A percentile compares a stretch with the other conserved stretches of the same genome.
Conservation (phyloP, 2,888 invertebrate species). For the Timema cristinae region DNA sequence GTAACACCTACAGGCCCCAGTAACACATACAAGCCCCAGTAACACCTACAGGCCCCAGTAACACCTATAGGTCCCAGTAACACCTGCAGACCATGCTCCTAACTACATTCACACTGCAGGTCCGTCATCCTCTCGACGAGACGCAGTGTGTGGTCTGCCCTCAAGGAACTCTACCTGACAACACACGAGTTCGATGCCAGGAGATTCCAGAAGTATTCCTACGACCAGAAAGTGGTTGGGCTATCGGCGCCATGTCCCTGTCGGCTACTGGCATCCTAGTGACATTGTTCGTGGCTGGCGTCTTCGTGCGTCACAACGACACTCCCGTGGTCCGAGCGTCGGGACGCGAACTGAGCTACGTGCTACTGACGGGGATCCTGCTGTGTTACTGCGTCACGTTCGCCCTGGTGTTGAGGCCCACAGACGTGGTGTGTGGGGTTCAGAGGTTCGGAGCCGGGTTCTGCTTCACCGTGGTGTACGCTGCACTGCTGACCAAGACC, state of each 20-base stretch:
- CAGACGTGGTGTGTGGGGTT: constrained; percentile 83
- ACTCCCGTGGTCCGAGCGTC: constrained; percentile 98
- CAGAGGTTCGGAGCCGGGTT: constrained; percentile 90
- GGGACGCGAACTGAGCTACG: constrained; percentile 84
- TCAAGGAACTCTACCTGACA: constrained; percentile 74
- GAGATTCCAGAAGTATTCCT: constrained; percentile 80
- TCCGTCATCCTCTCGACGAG: constrained; percentile 73
- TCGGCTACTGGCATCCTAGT: constrained; percentile 80
- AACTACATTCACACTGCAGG: constrained; percentile 49
- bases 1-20: too few relatives aligned
- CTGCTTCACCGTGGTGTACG: constrained; percentile 96
- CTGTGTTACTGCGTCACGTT: constrained; percentile 93
- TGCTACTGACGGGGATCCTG: constrained; percentile 82
- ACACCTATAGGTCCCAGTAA: too few relatives aligned
- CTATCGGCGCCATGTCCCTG: constrained; percentile 89
- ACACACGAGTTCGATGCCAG: constrained; percentile 66
- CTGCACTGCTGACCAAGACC: constrained; percentile 94
- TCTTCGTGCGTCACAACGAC: constrained; percentile 82
- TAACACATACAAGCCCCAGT: too few relatives aligned
- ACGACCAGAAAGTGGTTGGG: constrained; percentile 80
- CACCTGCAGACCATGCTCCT: background rate
- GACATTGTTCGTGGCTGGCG: constrained; percentile 64
- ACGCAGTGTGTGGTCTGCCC: constrained; percentile 81
- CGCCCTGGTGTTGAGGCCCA: constrained; percentile 80
- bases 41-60: too few relatives aligned